These are phyloP conservation scores for Trachelus tabidus DNA, from an alignment of 2,888 invertebrate species.

Conservation along the genomic window DNA sequence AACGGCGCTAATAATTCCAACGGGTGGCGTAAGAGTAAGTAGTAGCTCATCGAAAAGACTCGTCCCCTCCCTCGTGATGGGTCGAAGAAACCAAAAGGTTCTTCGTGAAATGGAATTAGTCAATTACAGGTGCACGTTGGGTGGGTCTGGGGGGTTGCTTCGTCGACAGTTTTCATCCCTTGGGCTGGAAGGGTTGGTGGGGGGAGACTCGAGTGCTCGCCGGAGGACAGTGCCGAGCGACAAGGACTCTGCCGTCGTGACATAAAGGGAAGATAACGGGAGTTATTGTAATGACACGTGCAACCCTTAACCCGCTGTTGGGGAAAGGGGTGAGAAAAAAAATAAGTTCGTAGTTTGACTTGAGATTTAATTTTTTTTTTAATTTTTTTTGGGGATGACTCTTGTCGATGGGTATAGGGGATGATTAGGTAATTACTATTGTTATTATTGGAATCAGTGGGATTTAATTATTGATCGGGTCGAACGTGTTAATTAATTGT, in stretches of 20 bases:
- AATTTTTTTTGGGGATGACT: neutral
- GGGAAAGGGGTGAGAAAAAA: no score
- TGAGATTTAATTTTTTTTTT: constrained; percentile 4
- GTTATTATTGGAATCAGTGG: no score
- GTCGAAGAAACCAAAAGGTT: no score
- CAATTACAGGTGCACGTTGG: constrained; percentile 27
- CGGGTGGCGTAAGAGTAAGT: no score
- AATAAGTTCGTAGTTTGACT: constrained; percentile 18
- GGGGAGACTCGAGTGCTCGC: constrained; percentile 17
- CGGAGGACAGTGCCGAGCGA: constrained; percentile 28
- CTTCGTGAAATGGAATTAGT: constrained; percentile 45
- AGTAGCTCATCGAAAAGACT: no score
- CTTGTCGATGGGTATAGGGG: neutral
- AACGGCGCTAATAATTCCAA: no score
- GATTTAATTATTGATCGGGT: no score
- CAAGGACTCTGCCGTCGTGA: constrained; percentile 25
- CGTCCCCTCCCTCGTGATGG: neutral
- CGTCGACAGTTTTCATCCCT: constrained; percentile 50
- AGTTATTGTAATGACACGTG: constrained; percentile 58
- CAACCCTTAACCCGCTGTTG: constrained; percentile 25
- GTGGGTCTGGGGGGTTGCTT: constrained; percentile 37
- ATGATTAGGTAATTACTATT: no score
- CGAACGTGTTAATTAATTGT: no score
- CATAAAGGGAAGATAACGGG: constrained; percentile 51
- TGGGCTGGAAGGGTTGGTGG: constrained; percentile 22